phyloP scores from a whole-genome alignment of 30 jellyfish, hydroid and myxozoan species.

The Aurelia sp. region DNA sequence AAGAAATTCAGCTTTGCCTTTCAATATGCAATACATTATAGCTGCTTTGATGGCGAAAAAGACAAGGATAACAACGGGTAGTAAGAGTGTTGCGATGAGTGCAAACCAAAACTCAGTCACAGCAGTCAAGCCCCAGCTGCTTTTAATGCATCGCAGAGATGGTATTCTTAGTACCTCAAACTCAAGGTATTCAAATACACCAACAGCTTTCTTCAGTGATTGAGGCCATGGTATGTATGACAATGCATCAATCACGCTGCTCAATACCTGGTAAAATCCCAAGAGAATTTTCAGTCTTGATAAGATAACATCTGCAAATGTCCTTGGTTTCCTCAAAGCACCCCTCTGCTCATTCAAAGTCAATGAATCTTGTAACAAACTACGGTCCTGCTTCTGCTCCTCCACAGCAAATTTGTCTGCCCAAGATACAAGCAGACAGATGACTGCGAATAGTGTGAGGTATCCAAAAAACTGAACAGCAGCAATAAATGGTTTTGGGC shows the following conservation, averaged over 20 bases:
- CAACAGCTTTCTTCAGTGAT: background rate
- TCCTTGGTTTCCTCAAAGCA: background rate
- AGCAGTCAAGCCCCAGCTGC: slow-evolving; percentile 7
- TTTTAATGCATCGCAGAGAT: slow-evolving; percentile 31
- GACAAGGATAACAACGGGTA: background rate
- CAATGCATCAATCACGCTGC: slow-evolving; percentile 8
- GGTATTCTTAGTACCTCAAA: slow-evolving; percentile 24
- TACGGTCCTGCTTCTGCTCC: background rate
- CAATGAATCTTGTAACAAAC: too few relatives aligned
- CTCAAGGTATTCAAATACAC: slow-evolving; percentile 6
- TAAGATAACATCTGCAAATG: slow-evolving; percentile 40
- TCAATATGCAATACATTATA: background rate
- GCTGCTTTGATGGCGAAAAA: background rate
- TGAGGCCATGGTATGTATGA: slow-evolving; percentile 48
- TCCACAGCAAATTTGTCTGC: background rate
- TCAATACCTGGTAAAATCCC: slow-evolving; percentile 52
- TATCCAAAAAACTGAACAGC: slow-evolving; percentile 12
- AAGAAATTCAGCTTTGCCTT: background rate
- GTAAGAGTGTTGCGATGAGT: background rate
- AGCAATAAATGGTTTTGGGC: slow-evolving; percentile 24
- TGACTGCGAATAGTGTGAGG: slow-evolving; percentile 3
- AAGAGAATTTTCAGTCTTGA: slow-evolving; percentile 52
- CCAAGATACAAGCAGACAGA: slow-evolving; percentile 37
- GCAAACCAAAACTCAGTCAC: slow-evolving; percentile 19
- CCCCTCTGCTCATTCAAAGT: too few relatives aligned